Percentiles rank a stretch among this genome's conserved stretches.
phyloP scores from a whole-genome alignment of 2,797 vertebrate species.

The Mallotus villosus region DNA sequence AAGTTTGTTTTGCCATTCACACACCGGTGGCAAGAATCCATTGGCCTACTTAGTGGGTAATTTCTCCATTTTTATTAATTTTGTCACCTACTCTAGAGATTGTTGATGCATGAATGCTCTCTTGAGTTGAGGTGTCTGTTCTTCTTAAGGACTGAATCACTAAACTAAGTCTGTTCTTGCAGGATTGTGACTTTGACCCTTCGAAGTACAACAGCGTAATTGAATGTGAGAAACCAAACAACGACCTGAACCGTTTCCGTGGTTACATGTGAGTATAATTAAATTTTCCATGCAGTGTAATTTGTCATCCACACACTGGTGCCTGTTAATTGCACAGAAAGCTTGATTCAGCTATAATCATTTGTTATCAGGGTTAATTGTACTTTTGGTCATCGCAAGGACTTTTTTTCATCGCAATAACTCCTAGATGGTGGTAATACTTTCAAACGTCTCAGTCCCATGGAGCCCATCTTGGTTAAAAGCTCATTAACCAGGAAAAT shows the following conservation, averaged over 20 bases:
- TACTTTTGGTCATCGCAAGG: background rate
- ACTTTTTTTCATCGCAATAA: constrained; percentile 5
- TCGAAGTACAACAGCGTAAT: constrained; percentile 89
- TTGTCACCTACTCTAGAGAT: background rate
- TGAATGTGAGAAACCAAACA: constrained; percentile 97
- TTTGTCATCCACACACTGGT: background rate
- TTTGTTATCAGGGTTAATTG: constrained; percentile 1
- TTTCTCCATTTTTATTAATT: constrained; percentile 2
- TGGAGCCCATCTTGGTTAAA: constrained; percentile 25
- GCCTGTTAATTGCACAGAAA: background rate
- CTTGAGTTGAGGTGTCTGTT: background rate
- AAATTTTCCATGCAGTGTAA: background rate
- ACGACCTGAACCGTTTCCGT: constrained; percentile 91
- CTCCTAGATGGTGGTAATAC: constrained; percentile 2
- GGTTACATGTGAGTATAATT: constrained; percentile 93
- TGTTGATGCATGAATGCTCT: too few relatives aligned
- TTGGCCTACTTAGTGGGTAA: background rate
- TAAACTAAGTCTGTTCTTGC: constrained; percentile 40
- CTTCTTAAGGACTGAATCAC: background rate
- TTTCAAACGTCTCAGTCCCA: constrained; percentile 4
- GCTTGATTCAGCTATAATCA: background rate
- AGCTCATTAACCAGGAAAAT: constrained; percentile 22
- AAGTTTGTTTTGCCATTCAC: background rate
- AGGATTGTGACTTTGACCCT: constrained; percentile 95
- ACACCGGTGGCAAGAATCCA: background rate